These are phyloP conservation scores for Ciconia boyciana DNA, from an alignment of 2,113 vertebrate genomes.

Conservation along the genomic window DNA sequence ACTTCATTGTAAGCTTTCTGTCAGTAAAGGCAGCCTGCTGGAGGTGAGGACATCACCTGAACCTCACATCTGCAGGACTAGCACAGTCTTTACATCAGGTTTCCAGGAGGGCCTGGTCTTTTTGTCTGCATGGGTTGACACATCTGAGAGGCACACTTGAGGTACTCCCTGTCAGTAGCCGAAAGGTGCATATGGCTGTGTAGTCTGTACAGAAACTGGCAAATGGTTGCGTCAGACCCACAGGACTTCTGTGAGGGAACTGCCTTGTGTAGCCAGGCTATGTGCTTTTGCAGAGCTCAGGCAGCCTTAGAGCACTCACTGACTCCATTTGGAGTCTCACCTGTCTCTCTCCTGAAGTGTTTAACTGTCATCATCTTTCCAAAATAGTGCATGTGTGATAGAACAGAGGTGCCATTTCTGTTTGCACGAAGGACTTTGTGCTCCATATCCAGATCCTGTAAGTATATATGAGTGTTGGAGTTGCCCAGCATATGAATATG, in stretches of 20 bases:
- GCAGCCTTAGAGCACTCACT: neutral
- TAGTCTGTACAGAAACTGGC: neutral
- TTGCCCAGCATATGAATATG: neutral
- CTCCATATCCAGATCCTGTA: neutral
- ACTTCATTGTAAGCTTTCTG: neutral
- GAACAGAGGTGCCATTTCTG: neutral
- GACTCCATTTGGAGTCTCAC: neutral
- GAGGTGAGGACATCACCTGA: neutral
- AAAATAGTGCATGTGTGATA: neutral
- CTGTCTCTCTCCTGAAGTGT: neutral
- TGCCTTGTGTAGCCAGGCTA: neutral
- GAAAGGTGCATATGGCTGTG: neutral
- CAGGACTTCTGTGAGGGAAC: neutral
- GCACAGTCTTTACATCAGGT: neutral
- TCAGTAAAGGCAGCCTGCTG: neutral
- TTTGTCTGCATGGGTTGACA: neutral
- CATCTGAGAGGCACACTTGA: neutral
- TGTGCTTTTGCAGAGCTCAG: neutral
- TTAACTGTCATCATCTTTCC: neutral
- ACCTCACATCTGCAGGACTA: neutral
- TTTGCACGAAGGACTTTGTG: neutral
- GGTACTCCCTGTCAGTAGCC: neutral
- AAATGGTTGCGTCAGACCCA: neutral
- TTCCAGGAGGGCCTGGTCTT: neutral
- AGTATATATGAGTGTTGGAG: neutral